A percentile compares a stretch with the other conserved stretches of the same genome.
phyloP scores from a whole-genome alignment of 2,113 vertebrate genomes.

The Channa maculata region DNA sequence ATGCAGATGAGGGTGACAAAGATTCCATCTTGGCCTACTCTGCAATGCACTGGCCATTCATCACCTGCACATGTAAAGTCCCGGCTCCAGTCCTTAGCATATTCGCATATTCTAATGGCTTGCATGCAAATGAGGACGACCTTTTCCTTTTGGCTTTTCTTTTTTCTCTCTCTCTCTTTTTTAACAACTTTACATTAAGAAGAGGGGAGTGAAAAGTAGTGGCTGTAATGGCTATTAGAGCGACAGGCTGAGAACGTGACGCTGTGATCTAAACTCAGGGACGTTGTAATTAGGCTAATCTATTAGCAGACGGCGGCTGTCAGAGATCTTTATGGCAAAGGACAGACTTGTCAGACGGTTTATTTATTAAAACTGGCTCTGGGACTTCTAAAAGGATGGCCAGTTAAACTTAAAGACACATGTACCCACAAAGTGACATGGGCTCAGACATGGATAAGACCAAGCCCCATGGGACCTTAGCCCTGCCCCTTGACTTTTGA shows the following conservation, averaged over 20 bases:
- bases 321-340: slow-evolving; percentile 94
- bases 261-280: slow-evolving; percentile 95
- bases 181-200: slow-evolving; percentile 96
- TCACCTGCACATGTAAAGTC: slow-evolving; percentile 96
- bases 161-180: slow-evolving; percentile 44
- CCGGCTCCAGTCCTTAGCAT: slow-evolving; percentile 94
- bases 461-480: slow-evolving; percentile 30
- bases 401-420: slow-evolving; percentile 35
- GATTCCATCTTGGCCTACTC: slow-evolving; percentile 90
- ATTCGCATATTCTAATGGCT: slow-evolving; percentile 99
- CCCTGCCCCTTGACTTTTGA: slow-evolving; percentile 38
- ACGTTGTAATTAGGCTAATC: slow-evolving; percentile 96
- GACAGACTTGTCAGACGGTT: slow-evolving; percentile 86
- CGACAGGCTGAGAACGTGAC: slow-evolving; percentile 85
- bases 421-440: slow-evolving; percentile 17
- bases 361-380: slow-evolving; percentile 72
- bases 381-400: slow-evolving; percentile 47
- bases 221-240: slow-evolving; percentile 78
- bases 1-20: slow-evolving; percentile 97
- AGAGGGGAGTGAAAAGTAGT: slow-evolving; percentile 73
- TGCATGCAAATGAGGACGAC: slow-evolving; percentile 98
- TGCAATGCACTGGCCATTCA: slow-evolving; percentile 92
- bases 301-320: slow-evolving; percentile 93
- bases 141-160: slow-evolving; percentile 88
- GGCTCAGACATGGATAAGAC: slow-evolving; percentile 31